Evolutionary conservation across 2,113 vertebrate genomes (phyloP), one percentile per base, ranked within the genome.

Genomic region (Lepus americanus): DNA sequence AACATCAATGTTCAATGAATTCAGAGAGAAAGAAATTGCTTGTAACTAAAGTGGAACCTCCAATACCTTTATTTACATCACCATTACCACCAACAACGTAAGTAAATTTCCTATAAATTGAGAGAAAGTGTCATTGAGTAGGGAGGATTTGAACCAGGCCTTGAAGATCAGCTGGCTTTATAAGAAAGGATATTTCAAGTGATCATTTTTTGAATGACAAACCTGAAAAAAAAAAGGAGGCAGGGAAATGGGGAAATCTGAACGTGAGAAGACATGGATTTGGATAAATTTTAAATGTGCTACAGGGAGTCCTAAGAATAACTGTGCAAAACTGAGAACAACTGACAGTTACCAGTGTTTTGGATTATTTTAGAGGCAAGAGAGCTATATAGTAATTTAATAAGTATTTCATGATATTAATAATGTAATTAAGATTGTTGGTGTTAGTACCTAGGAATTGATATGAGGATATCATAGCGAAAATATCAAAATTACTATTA

Each of bases 401-500:
- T 11, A 29, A 27, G 20, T 95, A 39, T 53, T 79, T 16, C 25
- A 23, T 86, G 23, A 29, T 95, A 86, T 44, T 17, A 19, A 29
- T n/a, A 64, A 29, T 33, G 14, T 0, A 6, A 33, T 66, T 64
- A 70, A 76, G 19, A 77, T 0, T 78, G 39, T 78, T 74, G 49
- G 11, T 79, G 25, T 25, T 83, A 13, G 5, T 31, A 53, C 2
- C 12, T 61, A 90, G 29, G 23, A 85, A 80, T 16, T 44, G 23
- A 64, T 63, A 74, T 53, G n/a, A 92, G n/a, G 44, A 51, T 92
- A 67, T 83, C 31, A 63, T 63, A 73, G 8, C 23, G 5, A 17
- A 90, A 94, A 49, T 83, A 87, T 82, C 13, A 93, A 44, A 44
- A 9, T 70, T 70, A 64, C 6, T 69, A 10, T 74, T 64, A 91